phyloP scores from a whole-genome alignment of 2,888 invertebrate species.

The Miltochrista miniata region DNA sequence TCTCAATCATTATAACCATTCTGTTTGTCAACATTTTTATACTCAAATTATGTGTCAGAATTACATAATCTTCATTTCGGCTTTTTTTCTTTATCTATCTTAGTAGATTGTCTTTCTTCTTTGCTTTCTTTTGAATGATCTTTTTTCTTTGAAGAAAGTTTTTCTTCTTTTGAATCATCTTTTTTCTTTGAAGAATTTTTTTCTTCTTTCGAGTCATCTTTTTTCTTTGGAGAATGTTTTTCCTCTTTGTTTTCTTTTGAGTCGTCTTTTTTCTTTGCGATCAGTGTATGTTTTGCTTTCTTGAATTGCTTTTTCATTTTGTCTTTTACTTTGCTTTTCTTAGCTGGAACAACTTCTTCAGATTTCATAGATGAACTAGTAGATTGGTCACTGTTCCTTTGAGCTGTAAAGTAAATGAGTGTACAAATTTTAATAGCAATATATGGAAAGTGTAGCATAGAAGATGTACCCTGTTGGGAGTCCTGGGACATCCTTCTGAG shows the following conservation, averaged over 20 bases:
- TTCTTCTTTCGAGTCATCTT: slow-evolving; percentile 58
- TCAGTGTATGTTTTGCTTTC: slow-evolving; percentile 73
- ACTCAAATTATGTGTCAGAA: slow-evolving; percentile 23
- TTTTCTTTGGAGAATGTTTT: slow-evolving; percentile 47
- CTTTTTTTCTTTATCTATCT: slow-evolving; percentile 60
- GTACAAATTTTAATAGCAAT: not conserved
- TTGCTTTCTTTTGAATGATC: slow-evolving; percentile 59
- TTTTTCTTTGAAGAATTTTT: slow-evolving; percentile 52
- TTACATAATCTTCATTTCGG: slow-evolving; percentile 45
- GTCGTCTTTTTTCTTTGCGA: slow-evolving; percentile 73
- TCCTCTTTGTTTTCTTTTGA: slow-evolving; percentile 56
- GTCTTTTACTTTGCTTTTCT: slow-evolving; percentile 77
- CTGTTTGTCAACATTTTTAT: slow-evolving; percentile 10
- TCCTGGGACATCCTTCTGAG: no score
- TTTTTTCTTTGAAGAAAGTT: slow-evolving; percentile 64
- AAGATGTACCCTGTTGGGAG: no score
- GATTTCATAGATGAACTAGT: slow-evolving; percentile 75
- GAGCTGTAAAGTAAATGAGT: slow-evolving; percentile 58
- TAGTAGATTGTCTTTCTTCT: slow-evolving; percentile 48
- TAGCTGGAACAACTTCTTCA: slow-evolving; percentile 59
- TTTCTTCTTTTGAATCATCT: slow-evolving; percentile 64
- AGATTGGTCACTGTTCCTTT: slow-evolving; percentile 73
- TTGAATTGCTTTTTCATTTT: slow-evolving; percentile 78
- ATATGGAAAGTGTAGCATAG: no score
- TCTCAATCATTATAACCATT: slow-evolving; percentile 11